A percentile compares a stretch with the other conserved stretches of the same genome.
These are phyloP conservation scores for Copidosoma floridanum DNA, from an alignment of 1,140 invertebrate species.

Conservation along the genomic window DNA sequence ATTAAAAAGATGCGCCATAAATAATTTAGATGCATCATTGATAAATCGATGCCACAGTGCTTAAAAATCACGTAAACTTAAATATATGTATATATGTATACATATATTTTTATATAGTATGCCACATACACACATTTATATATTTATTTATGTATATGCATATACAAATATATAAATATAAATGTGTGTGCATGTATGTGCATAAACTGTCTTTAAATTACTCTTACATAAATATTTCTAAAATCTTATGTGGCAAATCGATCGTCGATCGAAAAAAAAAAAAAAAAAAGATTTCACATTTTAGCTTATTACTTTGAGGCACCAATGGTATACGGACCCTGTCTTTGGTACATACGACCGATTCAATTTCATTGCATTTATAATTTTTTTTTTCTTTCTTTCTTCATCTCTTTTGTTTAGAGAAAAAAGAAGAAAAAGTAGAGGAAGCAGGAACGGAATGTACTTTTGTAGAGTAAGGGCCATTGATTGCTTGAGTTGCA, in stretches of 20 bases:
- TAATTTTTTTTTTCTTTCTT: constrained; percentile 36
- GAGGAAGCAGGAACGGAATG: constrained; percentile 28
- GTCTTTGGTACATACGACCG: constrained; percentile 59
- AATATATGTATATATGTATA: constrained; percentile 53
- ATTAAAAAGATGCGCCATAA: constrained; percentile 55
- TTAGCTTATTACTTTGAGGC: constrained; percentile 53
- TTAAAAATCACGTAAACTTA: constrained; percentile 58
- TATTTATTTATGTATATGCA: too few species aligned
- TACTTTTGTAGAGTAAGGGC: too few species aligned
- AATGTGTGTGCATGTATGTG: too few species aligned
- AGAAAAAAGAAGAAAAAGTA: constrained; percentile 22
- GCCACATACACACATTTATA: too few species aligned
- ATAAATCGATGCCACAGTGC: constrained; percentile 50
- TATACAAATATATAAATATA: too few species aligned
- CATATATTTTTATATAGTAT: constrained; percentile 54
- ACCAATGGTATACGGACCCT: constrained; percentile 59
- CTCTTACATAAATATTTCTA: constrained; percentile 56
- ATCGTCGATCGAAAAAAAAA: constrained; percentile 24
- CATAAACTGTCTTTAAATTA: too few species aligned
- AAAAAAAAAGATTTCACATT: constrained; percentile 46
- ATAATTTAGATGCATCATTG: constrained; percentile 56
- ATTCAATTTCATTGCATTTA: constrained; percentile 49
- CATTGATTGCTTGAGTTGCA: not conserved
- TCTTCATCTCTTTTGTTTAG: constrained; percentile 18
- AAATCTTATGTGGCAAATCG: constrained; percentile 54